Conservation (phyloP, 2,888 invertebrate species). For the Anaspis maculata region DNA sequence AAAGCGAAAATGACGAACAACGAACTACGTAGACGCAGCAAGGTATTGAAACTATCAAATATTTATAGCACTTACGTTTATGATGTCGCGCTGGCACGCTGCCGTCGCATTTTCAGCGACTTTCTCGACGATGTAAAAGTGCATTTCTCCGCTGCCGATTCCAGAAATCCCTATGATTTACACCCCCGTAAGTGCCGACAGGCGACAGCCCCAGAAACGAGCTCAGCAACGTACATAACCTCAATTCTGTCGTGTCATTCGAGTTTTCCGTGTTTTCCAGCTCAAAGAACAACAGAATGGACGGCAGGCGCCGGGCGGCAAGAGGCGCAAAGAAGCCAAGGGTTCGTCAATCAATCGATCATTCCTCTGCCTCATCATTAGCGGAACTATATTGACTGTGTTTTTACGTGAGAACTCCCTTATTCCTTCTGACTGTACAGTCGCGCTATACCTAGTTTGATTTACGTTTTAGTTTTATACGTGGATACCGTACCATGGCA, state of each 20-base stretch:
- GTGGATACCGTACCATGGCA: constrained; percentile 47
- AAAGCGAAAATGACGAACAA: constrained; percentile 16
- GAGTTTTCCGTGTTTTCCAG: too few relatives aligned
- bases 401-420: constrained; percentile 33
- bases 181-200: constrained; percentile 3
- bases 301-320: constrained; percentile 18
- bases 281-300: constrained; percentile 27
- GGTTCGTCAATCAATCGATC: constrained; percentile 32
- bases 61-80: too few relatives aligned
- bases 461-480: constrained; percentile 45
- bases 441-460: too few relatives aligned
- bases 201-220: background rate
- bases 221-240: constrained; percentile 9
- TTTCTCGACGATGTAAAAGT: too few relatives aligned
- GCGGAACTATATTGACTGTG: constrained; percentile 35
- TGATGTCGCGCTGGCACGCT: too few relatives aligned
- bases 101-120: too few relatives aligned
- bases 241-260: constrained; percentile 5
- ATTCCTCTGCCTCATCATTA: constrained; percentile 36
- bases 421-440: background rate
- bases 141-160: too few relatives aligned
- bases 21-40: constrained; percentile 26
- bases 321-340: constrained; percentile 28
- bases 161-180: too few relatives aligned
- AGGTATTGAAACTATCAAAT: too few relatives aligned